Conservation (phyloP, 2,797 vertebrate genomes). For the Rallus crepitans region DNA sequence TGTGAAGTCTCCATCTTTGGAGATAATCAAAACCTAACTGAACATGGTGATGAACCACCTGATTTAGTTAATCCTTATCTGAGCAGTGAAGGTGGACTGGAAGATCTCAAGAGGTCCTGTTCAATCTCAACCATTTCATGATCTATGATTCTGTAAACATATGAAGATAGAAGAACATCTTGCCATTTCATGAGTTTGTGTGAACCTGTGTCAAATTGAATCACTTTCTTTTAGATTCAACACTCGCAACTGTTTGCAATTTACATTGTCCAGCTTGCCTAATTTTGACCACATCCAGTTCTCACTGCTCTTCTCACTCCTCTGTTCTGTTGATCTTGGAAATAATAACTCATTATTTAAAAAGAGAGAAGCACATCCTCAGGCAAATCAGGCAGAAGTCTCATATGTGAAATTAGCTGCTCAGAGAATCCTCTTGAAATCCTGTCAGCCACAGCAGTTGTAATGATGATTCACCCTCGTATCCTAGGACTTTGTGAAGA, state of each 20-base stretch:
- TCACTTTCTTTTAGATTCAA: neutral
- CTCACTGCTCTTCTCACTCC: neutral
- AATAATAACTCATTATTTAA: neutral
- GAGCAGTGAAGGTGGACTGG: neutral
- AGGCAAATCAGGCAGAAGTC: neutral
- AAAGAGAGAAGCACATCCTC: neutral
- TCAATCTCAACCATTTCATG: neutral
- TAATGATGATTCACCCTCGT: neutral
- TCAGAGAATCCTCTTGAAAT: neutral
- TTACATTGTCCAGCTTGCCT: neutral
- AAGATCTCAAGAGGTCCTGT: neutral
- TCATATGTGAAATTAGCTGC: neutral
- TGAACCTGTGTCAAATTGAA: neutral
- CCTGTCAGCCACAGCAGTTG: neutral
- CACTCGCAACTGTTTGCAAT: neutral
- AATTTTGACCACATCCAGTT: neutral
- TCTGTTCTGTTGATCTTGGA: neutral
- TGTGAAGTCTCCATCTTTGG: neutral
- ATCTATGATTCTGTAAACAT: neutral
- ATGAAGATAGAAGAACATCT: neutral
- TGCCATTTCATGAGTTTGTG: neutral
- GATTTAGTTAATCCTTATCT: neutral
- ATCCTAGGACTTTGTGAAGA: neutral
- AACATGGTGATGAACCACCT: neutral
- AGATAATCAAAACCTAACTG: neutral